Evolutionary conservation across 2,113 vertebrate genomes (phyloP).

Genomic region (Psophia crepitans): DNA sequence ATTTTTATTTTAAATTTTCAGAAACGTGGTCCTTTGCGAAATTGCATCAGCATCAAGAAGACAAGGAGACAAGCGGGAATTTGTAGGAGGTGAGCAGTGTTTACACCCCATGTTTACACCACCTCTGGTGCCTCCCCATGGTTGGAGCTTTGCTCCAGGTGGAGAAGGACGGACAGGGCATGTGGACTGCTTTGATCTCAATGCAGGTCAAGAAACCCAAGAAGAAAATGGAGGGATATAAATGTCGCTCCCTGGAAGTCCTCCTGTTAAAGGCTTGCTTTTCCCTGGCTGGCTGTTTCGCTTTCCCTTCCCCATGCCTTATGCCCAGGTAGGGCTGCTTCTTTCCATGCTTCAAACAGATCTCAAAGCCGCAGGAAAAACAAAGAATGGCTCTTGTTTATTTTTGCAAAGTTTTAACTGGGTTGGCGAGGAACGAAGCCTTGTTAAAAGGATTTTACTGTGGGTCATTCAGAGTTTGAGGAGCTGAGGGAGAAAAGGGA

Average conservation of each 20-base stretch:
- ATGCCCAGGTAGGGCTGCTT: neutral
- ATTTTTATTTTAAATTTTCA: neutral
- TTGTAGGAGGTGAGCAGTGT: neutral
- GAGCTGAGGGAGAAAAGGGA: constrained; percentile 31
- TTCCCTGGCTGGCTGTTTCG: neutral
- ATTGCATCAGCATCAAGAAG: neutral
- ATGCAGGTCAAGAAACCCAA: neutral
- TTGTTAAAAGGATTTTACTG: constrained; percentile 72
- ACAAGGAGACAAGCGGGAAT: neutral
- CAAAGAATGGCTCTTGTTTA: constrained; percentile 51
- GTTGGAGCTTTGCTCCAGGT: neutral
- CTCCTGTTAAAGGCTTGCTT: neutral
- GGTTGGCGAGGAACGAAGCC: constrained; percentile 31
- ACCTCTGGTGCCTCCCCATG: accelerated
- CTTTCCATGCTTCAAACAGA: neutral
- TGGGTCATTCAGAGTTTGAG: constrained; percentile 73
- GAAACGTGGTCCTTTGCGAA: neutral
- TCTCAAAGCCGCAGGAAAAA: constrained; percentile 21
- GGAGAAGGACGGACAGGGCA: neutral
- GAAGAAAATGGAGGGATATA: neutral
- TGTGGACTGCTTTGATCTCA: neutral
- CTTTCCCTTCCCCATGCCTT: neutral
- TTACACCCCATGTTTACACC: neutral
- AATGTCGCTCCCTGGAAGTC: neutral
- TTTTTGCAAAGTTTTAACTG: constrained; percentile 64